phyloP scores from a whole-genome alignment of 2,797 vertebrate species.

The Pseudochirops corinnae region DNA sequence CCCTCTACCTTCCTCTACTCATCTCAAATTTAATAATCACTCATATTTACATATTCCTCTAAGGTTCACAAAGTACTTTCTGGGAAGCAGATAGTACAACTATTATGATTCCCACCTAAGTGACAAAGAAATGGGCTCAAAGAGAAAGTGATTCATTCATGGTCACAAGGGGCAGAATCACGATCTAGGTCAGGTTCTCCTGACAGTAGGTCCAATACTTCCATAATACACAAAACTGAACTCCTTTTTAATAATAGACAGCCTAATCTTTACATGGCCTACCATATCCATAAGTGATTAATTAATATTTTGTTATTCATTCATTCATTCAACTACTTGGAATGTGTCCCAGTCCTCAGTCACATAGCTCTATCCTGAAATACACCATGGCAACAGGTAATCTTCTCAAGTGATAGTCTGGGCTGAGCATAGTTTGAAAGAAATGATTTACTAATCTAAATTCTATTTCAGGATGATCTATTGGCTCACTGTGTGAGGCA shows the following conservation, averaged over 20 bases:
- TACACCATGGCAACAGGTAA: constrained; percentile 18
- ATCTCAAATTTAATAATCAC: neutral
- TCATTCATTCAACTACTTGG: neutral
- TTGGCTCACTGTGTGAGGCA: constrained; percentile 57
- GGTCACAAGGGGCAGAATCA: neutral
- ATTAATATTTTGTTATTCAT: neutral
- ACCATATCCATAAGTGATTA: neutral
- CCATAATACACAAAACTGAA: neutral
- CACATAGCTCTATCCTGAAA: constrained; percentile 20
- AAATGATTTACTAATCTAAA: constrained; percentile 52
- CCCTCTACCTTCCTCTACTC: neutral
- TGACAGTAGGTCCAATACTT: neutral
- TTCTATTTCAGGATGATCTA: constrained; percentile 55
- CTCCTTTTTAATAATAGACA: neutral
- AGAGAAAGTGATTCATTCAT: neutral
- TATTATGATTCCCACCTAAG: neutral
- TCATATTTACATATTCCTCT: neutral
- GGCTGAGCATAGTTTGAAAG: constrained; percentile 29
- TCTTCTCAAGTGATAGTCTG: constrained; percentile 42
- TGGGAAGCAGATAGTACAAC: neutral
- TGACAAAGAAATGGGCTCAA: neutral
- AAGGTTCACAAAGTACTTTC: neutral
- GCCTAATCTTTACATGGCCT: neutral
- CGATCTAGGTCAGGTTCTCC: neutral
- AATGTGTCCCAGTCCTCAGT: constrained; percentile 2